Conservation (phyloP, 1,140 invertebrate genomes). For the Trichonephila clavata region DNA sequence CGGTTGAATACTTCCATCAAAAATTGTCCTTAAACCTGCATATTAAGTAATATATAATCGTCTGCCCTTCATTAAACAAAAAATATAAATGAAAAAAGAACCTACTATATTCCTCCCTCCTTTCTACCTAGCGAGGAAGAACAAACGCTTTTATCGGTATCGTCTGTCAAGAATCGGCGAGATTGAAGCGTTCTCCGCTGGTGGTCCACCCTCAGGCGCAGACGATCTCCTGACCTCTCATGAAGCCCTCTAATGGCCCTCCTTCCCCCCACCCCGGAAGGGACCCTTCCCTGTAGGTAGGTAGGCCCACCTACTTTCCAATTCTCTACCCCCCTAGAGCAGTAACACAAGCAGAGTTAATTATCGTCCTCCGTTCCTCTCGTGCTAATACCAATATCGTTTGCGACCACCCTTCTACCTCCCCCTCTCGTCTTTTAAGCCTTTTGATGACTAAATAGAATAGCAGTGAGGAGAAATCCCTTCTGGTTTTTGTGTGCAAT, state of each 20-base stretch:
- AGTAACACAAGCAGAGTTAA: slow-evolving; percentile 30
- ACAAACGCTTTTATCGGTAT: slow-evolving; percentile 49
- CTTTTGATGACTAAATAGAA: slow-evolving; percentile 53
- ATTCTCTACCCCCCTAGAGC: neutral
- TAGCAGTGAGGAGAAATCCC: neutral
- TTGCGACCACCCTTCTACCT: slow-evolving; percentile 1
- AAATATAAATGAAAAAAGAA: neutral
- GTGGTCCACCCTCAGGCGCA: slow-evolving; percentile 54
- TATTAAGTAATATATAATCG: slow-evolving; percentile 13
- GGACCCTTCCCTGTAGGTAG: slow-evolving; percentile 46
- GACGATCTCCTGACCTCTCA: slow-evolving; percentile 53
- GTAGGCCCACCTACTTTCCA: neutral
- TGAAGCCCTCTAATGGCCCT: slow-evolving; percentile 24
- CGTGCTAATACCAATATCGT: slow-evolving; percentile 52
- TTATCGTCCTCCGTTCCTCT: slow-evolving; percentile 35
- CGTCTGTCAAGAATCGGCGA: slow-evolving; percentile 47
- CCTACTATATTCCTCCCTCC: neutral
- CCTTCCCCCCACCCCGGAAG: slow-evolving; percentile 32
- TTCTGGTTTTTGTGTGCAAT: neutral
- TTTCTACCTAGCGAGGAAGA: neutral
- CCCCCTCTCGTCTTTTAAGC: slow-evolving; percentile 8
- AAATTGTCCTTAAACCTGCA: neutral
- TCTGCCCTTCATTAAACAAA: slow-evolving; percentile 14
- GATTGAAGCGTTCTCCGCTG: slow-evolving; percentile 61
- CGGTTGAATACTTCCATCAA: neutral